A percentile compares a stretch with the other conserved stretches of the same genome.
phyloP scores from a whole-genome alignment of 2,113 vertebrate genomes.

The Coptodon rendalli region DNA sequence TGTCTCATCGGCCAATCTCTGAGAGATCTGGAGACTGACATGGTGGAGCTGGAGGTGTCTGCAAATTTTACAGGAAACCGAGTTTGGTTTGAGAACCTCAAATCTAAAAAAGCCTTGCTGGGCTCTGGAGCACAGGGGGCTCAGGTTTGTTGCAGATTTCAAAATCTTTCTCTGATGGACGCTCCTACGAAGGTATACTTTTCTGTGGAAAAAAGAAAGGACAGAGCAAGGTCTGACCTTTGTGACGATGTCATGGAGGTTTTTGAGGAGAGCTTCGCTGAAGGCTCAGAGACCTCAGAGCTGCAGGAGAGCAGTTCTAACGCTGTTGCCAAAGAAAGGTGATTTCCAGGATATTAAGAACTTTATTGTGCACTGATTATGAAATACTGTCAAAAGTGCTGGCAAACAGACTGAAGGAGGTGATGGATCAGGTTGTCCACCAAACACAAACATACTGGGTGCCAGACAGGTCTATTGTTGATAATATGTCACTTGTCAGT shows the following conservation, averaged over 20 bases:
- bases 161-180: not conserved
- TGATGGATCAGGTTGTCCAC: not conserved
- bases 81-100: not conserved
- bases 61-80: accelerated
- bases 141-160: not conserved
- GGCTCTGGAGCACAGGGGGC: not conserved
- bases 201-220: not conserved
- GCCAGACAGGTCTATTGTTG: not conserved
- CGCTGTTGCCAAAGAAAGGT: not conserved
- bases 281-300: not conserved
- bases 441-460: not conserved
- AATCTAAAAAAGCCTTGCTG: not conserved
- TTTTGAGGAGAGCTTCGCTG: not conserved
- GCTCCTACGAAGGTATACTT: not conserved
- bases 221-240: not conserved
- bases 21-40: not conserved
- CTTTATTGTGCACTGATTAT: not conserved
- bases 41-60: not conserved
- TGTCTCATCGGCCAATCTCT: not conserved
- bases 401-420: not conserved
- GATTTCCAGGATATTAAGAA: not conserved
- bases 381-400: not conserved
- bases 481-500: not conserved
- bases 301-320: not conserved
- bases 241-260: not conserved